Base-by-base conservation (phyloP, 2,888 invertebrate genomes). In the Pyrocoelia pectoralis region DNA sequence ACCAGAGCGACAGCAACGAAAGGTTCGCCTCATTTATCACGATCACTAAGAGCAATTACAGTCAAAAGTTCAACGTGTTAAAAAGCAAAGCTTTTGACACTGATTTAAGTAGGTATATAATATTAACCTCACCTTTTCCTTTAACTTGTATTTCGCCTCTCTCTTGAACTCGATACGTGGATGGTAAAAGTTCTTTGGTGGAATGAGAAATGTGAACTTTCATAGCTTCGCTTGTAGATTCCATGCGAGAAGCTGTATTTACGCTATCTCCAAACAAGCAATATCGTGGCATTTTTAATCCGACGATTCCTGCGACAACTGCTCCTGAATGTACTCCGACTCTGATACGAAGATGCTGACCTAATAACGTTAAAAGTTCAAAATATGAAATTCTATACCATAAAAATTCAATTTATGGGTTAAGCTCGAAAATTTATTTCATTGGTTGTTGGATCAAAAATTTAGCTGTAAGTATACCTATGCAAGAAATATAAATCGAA, bases 131-230 rank as follows among this genome's bases (percentile, higher is more conserved):
- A 87, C 94, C 94, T 87, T 95, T 94, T 46, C 95, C 97, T 83
- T 96, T 97, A 0, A 97, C 92, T 74, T 92, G 89, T 65, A 95
- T 92, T 78, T 93, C 93, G 1, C 93, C 94, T 5, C 94, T 85
- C 76, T 93, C 93, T 6, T 84, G 84, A 2, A 94, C 89, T 74
- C 86, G 86, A 76, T 95, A 97, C 0, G 86, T 85, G 0, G 87
- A 83, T 0, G 93, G 89, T 5, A 97, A 82, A 12, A 92, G 83
- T 70, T 92, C 88, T 74, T 87, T 88, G 0, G 97, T 97, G 0
- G 93, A 90, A 79, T 97, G 91, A 1, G 97, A 97, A 74, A 98
- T 94, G 79, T 98, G 97, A 65, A 98, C 93, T 80, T 93, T 92
- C 94, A 97, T 96, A 0, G 96, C 91, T 76, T 92, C 89, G 65